phyloP scores from a whole-genome alignment of 1,140 invertebrate genomes.

The Drosophila pectinifera region DNA sequence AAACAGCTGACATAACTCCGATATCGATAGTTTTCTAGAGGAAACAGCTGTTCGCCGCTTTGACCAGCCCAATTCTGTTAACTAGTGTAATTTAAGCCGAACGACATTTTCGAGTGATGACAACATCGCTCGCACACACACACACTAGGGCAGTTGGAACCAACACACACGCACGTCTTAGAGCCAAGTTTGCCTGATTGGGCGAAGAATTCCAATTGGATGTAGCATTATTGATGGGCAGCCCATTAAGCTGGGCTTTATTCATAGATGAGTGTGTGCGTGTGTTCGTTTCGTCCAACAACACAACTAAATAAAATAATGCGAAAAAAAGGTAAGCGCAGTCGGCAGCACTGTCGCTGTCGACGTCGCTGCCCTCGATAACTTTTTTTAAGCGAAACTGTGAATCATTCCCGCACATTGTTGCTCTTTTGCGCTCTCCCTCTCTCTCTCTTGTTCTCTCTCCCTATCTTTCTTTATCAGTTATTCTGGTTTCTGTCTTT shows the following conservation, averaged over 20 bases:
- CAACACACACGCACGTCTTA: constrained; percentile 47
- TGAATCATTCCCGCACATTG: constrained; percentile 44
- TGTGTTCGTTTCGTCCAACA: constrained; percentile 5
- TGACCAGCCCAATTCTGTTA: constrained; percentile 4
- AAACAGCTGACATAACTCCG: not conserved
- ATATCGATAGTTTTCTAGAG: not conserved
- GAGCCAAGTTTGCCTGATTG: constrained; percentile 40
- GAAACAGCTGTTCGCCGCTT: not conserved
- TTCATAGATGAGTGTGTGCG: constrained; percentile 2
- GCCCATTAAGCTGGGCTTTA: constrained; percentile 41
- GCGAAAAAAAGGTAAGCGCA: constrained; percentile 56
- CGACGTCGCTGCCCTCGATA: constrained; percentile 58
- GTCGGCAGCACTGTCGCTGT: constrained; percentile 30
- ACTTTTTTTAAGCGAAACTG: constrained; percentile 7
- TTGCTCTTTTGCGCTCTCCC: constrained; percentile 23
- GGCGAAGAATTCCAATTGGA: constrained; percentile 53
- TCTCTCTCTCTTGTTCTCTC: constrained; percentile 1
- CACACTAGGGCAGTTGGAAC: constrained; percentile 11
- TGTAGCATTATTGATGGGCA: constrained; percentile 50
- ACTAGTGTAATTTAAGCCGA: constrained; percentile 27
- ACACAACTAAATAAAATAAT: constrained; percentile 64
- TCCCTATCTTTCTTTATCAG: constrained; percentile 22
- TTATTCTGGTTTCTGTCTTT: constrained; percentile 14
- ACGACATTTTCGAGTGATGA: constrained; percentile 70
- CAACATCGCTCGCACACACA: constrained; percentile 62